phyloP scores from a whole-genome alignment of 2,888 invertebrate species.

The Sinopyrophorus schimmeli region DNA sequence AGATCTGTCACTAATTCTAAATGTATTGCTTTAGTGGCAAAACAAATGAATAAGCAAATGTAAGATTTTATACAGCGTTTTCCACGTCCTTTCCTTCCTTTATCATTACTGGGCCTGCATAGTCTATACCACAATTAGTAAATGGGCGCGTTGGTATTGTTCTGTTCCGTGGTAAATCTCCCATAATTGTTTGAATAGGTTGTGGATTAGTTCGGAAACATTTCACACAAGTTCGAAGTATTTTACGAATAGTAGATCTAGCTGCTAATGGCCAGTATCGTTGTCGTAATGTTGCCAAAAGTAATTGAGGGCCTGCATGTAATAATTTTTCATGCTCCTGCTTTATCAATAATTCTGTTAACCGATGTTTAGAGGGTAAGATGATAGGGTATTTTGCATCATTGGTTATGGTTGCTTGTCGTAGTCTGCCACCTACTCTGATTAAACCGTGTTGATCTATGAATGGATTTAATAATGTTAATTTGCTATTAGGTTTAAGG shows the following conservation, averaged over 20 bases:
- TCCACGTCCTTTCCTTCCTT: constrained; percentile 26
- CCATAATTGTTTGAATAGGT: constrained; percentile 27
- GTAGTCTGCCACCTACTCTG: constrained; percentile 26
- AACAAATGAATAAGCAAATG: too few relatives aligned
- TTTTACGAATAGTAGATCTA: constrained; percentile 12
- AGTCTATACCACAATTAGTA: constrained; percentile 37
- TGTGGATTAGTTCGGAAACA: constrained; percentile 32
- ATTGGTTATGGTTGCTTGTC: constrained; percentile 11
- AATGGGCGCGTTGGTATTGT: constrained; percentile 29
- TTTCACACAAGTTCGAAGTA: constrained; percentile 23
- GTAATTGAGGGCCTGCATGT: constrained; percentile 20
- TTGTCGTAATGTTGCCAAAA: constrained; percentile 19
- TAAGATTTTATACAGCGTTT: too few relatives aligned
- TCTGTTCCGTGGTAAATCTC: constrained; percentile 26
- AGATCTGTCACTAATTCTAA: too few relatives aligned
- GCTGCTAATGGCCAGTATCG: constrained; percentile 25
- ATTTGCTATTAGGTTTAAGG: too few relatives aligned
- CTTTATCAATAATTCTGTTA: constrained; percentile 19
- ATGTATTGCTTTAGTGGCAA: too few relatives aligned
- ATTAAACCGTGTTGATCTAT: constrained; percentile 28
- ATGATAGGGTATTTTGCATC: constrained; percentile 26
- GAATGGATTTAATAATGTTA: too few relatives aligned
- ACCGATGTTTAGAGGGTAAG: constrained; percentile 20
- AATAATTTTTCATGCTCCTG: constrained; percentile 17
- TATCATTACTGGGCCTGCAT: constrained; percentile 38